Percentiles rank a stretch among this genome's conserved stretches.
These are phyloP conservation scores for Apodemia mormo DNA, from an alignment of 2,888 invertebrate genomes.

Conservation along the genomic window DNA sequence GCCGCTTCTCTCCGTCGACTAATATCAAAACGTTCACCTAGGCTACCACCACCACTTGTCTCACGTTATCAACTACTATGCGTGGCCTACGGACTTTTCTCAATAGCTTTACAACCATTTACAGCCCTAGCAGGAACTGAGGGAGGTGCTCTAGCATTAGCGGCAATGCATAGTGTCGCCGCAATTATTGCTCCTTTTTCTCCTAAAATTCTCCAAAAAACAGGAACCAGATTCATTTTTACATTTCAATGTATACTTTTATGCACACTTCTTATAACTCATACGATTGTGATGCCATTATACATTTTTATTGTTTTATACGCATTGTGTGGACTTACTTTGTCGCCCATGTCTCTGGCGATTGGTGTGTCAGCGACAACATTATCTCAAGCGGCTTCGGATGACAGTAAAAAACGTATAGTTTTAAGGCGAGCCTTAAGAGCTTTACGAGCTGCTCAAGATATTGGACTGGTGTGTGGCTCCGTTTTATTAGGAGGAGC, in stretches of 20 bases:
- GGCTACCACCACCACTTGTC: constrained; percentile 75
- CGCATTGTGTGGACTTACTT: constrained; percentile 77
- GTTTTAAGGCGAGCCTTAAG: constrained; percentile 66
- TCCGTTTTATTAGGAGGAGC: constrained; percentile 66
- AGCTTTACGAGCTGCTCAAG: constrained; percentile 71
- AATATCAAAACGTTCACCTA: constrained; percentile 80
- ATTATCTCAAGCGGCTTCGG: constrained; percentile 77
- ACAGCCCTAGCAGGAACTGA: constrained; percentile 75
- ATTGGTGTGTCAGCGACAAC: constrained; percentile 82
- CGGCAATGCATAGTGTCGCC: constrained; percentile 83
- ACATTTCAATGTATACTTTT: constrained; percentile 79
- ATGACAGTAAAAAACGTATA: constrained; percentile 63
- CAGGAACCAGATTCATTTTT: constrained; percentile 62
- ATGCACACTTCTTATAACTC: constrained; percentile 82
- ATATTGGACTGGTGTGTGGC: constrained; percentile 68
- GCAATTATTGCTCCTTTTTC: constrained; percentile 79
- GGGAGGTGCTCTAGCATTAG: constrained; percentile 84
- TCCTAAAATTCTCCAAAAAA: constrained; percentile 67
- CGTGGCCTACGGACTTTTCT: constrained; percentile 83
- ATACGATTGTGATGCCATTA: constrained; percentile 68
- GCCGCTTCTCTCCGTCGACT: constrained; percentile 88
- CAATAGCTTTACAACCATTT: constrained; percentile 84
- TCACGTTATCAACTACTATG: constrained; percentile 78
- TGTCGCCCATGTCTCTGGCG: constrained; percentile 81
- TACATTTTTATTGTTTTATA: constrained; percentile 64